Percentiles rank a stretch among this genome's conserved stretches.
phyloP scores from a whole-genome alignment of 2,113 vertebrate genomes.

The Amphilophus citrinellus region DNA sequence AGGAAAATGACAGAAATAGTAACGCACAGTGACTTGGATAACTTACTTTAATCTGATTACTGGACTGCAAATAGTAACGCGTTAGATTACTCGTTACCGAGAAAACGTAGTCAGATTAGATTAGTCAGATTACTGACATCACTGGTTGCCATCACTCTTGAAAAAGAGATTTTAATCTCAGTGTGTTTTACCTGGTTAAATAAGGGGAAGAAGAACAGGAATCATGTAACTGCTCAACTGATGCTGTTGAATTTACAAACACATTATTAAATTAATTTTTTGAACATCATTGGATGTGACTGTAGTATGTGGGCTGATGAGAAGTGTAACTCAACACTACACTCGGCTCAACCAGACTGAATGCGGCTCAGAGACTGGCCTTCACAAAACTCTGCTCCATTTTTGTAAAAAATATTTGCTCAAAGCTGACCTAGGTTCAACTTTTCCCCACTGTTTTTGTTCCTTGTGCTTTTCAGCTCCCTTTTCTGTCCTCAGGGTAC shows the following conservation, averaged over 20 bases:
- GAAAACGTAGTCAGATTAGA: no score
- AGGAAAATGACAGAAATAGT: no score
- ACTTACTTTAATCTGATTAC: no score
- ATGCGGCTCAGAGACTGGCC: conserved; percentile 49
- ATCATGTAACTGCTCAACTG: neutral
- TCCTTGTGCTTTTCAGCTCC: conserved; percentile 15
- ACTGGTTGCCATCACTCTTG: no score
- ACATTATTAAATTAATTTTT: neutral
- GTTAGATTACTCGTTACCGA: no score
- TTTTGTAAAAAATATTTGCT: conserved; percentile 55
- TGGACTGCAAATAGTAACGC: no score
- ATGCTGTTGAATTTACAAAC: no score
- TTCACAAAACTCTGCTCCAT: conserved; percentile 24
- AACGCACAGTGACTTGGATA: no score
- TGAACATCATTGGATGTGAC: neutral
- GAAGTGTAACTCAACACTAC: conserved; percentile 12
- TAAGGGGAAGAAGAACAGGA: neutral
- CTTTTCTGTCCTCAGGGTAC: conserved; percentile 39
- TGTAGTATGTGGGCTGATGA: neutral
- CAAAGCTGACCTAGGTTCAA: conserved; percentile 47
- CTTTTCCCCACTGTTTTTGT: conserved; percentile 37
- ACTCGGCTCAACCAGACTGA: conserved; percentile 13
- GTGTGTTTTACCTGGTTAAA: no score
- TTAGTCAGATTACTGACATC: no score
- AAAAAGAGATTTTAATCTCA: no score